Conservation (phyloP, 2,888 invertebrate species). For the Malachius bipustulatus region DNA sequence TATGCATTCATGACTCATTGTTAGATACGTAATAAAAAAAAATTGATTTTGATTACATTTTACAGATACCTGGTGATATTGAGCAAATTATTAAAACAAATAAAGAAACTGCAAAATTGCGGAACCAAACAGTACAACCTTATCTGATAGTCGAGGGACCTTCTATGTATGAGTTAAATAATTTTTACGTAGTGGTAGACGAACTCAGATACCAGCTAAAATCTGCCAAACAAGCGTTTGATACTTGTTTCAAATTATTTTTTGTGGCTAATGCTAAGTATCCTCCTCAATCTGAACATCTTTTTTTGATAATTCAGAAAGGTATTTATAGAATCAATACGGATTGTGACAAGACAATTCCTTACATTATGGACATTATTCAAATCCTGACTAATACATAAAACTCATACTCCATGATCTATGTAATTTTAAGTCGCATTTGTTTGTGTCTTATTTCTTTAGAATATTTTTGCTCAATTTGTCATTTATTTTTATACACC, state of each 20-base stretch:
- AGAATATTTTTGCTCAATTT: too few species aligned
- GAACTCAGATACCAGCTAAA: conserved; percentile 10
- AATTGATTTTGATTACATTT: neutral
- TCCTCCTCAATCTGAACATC: conserved; percentile 9
- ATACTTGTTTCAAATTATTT: conserved; percentile 11
- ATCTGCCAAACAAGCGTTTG: conserved; percentile 7
- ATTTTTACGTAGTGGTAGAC: conserved; percentile 10
- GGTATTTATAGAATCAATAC: conserved; percentile 10
- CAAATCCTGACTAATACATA: neutral
- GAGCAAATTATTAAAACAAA: conserved; percentile 10
- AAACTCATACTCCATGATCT: neutral
- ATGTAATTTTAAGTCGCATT: neutral
- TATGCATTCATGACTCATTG: neutral
- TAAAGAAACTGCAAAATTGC: conserved; percentile 6
- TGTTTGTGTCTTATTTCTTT: conserved; percentile 7
- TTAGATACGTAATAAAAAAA: neutral
- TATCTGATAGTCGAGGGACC: conserved; percentile 12
- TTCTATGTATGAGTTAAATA: conserved; percentile 8
- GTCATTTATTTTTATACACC: too few species aligned
- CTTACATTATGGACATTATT: conserved; percentile 10
- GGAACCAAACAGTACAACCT: conserved; percentile 12
- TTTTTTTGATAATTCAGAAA: conserved; percentile 13
- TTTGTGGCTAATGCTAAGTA: conserved; percentile 5
- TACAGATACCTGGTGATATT: conserved; percentile 9
- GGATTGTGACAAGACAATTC: conserved; percentile 10